Evolutionary conservation across 2,797 vertebrate genomes (phyloP).

Genomic region (Nyctibius grandis): DNA sequence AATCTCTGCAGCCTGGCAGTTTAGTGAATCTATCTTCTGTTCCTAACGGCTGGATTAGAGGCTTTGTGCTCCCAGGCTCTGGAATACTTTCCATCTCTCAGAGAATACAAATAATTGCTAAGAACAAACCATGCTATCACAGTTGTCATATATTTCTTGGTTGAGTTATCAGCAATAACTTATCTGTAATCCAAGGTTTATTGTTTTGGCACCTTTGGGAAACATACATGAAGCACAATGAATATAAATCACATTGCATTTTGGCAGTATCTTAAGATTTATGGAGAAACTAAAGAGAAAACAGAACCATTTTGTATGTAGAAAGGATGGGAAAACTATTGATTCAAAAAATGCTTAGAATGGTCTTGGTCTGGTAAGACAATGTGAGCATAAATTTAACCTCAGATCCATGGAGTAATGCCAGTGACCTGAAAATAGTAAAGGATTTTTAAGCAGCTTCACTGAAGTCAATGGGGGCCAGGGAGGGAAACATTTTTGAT

Average conservation of each 20-base stretch:
- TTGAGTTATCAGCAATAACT: conserved; percentile 50
- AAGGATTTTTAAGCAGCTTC: background rate
- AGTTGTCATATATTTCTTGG: conserved; percentile 51
- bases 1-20: background rate
- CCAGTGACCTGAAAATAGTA: background rate
- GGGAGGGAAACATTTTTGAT: background rate
- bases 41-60: conserved; percentile 12
- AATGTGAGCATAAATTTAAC: background rate
- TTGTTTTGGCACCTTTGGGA: conserved; percentile 55
- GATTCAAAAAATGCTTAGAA: background rate
- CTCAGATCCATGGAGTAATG: background rate
- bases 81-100: conserved; percentile 20
- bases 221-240: background rate
- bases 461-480: background rate
- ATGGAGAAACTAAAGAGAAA: conserved; percentile 15
- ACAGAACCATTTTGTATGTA: background rate
- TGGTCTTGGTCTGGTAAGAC: background rate
- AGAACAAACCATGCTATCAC: background rate
- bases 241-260: conserved; percentile 39
- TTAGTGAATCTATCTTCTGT: background rate
- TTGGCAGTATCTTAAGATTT: conserved; percentile 28
- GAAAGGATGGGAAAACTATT: background rate
- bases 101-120: conserved; percentile 48
- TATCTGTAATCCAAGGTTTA: conserved; percentile 35
- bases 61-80: conserved; percentile 2